A percentile compares a stretch with the other conserved stretches of the same genome.
These are phyloP conservation scores for Leptodirus hochenwartii DNA, from an alignment of 2,888 invertebrate species.

Conservation along the genomic window DNA sequence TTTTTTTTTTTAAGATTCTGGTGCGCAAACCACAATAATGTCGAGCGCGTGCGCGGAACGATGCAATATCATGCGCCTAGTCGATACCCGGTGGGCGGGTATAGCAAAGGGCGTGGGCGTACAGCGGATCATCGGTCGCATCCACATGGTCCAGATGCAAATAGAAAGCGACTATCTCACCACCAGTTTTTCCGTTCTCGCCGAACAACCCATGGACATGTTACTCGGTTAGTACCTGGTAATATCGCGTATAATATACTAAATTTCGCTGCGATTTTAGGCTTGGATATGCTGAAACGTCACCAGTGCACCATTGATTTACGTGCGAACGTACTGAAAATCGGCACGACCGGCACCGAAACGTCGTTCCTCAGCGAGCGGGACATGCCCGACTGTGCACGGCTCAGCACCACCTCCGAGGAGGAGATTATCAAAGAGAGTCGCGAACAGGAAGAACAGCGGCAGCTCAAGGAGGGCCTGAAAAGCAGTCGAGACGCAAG, in stretches of 20 bases:
- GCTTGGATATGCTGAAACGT: too few species aligned
- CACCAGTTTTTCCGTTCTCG: slow-evolving; percentile 90
- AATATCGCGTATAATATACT: too few species aligned
- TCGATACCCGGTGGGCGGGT: slow-evolving; percentile 87
- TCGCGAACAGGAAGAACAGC: slow-evolving; percentile 43
- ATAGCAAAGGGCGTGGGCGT: slow-evolving; percentile 96
- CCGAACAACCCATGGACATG: slow-evolving; percentile 98
- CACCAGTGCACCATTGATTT: slow-evolving; percentile 84
- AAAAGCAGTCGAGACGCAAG: slow-evolving; percentile 43
- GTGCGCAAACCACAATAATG: slow-evolving; percentile 97
- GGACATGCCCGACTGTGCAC: slow-evolving; percentile 58
- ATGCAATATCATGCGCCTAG: slow-evolving; percentile 79
- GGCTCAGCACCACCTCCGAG: slow-evolving; percentile 50
- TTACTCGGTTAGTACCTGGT: slow-evolving; percentile 77
- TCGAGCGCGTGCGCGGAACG: slow-evolving; percentile 88
- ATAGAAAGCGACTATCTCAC: slow-evolving; percentile 87
- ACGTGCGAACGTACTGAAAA: slow-evolving; percentile 67
- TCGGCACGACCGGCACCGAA: slow-evolving; percentile 88
- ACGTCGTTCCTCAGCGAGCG: slow-evolving; percentile 74
- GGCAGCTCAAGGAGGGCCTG: slow-evolving; percentile 50
- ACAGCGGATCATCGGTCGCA: slow-evolving; percentile 87
- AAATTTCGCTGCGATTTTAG: too few species aligned
- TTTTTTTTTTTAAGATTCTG: slow-evolving; percentile 16
- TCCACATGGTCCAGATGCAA: slow-evolving; percentile 94
- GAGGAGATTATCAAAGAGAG: slow-evolving; percentile 35